phyloP scores from a whole-genome alignment of 1,140 invertebrate genomes.

The Adelges cooleyi region DNA sequence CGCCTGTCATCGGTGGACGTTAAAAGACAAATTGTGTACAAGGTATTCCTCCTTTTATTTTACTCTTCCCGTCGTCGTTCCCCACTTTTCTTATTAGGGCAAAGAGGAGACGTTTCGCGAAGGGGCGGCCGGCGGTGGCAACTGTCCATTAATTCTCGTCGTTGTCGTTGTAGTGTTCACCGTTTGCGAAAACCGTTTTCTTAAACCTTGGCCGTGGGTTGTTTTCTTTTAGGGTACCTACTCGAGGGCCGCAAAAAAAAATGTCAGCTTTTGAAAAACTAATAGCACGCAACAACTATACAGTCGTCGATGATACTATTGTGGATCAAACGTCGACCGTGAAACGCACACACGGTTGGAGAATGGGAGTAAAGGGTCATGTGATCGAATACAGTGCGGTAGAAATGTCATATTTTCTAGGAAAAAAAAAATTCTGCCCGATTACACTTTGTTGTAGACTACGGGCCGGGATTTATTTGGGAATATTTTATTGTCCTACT shows the following conservation, averaged over 20 bases:
- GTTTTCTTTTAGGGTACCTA: not conserved
- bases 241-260: not conserved
- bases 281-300: not conserved
- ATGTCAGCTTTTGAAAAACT: constrained; percentile 17
- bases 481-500: no score
- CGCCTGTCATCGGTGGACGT: not conserved
- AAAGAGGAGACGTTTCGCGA: not conserved
- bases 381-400: no score
- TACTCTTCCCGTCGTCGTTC: no score
- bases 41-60: no score
- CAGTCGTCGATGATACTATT: not conserved
- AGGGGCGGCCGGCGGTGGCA: not conserved
- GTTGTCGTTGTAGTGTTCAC: not conserved
- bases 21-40: not conserved
- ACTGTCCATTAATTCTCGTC: not conserved
- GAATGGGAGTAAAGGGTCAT: no score
- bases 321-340: no score
- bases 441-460: no score
- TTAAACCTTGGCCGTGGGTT: not conserved
- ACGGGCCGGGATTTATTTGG: no score
- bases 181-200: constrained; percentile 8
- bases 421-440: no score
- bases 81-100: not conserved
- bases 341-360: no score
- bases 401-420: no score